phyloP scores from a whole-genome alignment of 2,797 vertebrate species.

The Carcharodon carcharias region DNA sequence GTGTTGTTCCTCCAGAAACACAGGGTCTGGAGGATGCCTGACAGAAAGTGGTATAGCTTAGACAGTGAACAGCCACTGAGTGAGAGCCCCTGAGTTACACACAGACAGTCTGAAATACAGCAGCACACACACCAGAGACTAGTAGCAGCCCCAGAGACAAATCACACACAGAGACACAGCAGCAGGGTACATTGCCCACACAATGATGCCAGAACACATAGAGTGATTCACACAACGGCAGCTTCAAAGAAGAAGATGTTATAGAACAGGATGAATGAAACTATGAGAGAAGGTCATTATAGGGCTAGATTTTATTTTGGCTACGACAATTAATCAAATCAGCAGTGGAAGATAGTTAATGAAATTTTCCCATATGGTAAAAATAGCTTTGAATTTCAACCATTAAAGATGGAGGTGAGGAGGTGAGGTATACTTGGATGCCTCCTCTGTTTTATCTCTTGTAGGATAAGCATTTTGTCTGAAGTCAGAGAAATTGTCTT shows the following conservation, averaged over 20 bases:
- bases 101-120: not conserved
- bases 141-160: not conserved
- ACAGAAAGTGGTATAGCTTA: not conserved
- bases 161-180: not conserved
- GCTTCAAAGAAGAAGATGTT: not conserved
- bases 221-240: not conserved
- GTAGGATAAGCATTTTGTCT: not conserved
- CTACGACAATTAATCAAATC: not conserved
- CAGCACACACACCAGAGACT: not conserved
- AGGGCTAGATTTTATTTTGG: not conserved
- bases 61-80: not conserved
- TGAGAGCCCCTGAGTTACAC: not conserved
- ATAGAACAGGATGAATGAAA: not conserved
- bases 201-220: not conserved
- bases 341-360: not conserved
- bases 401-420: not conserved
- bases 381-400: not conserved
- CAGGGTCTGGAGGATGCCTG: not conserved
- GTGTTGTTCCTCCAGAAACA: no score
- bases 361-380: not conserved
- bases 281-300: not conserved
- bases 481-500: not conserved
- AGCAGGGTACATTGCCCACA: not conserved
- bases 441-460: not conserved
- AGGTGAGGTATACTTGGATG: not conserved